phyloP scores from a whole-genome alignment of 2,888 invertebrate genomes.

The Hoplodrina ambigua region DNA sequence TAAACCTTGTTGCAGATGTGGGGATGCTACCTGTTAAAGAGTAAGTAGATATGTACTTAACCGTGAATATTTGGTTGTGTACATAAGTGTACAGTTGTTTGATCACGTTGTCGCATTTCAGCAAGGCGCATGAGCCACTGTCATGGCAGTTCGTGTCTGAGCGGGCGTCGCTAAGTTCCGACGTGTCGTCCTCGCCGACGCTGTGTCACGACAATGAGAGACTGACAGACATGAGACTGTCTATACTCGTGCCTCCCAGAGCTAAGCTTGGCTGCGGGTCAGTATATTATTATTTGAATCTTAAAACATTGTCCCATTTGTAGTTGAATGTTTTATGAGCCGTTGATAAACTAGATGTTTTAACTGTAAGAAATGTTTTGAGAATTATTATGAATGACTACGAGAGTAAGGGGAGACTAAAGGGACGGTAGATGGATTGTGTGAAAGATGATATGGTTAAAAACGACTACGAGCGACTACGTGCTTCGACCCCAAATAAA shows the following conservation, averaged over 20 bases:
- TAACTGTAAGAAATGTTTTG: conserved; percentile 25
- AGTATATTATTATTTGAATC: conserved; percentile 65
- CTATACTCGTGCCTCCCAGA: conserved; percentile 95
- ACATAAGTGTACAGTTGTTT: conserved; percentile 56
- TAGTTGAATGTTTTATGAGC: conserved; percentile 16
- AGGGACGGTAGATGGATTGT: conserved; percentile 7
- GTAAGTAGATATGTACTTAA: conserved; percentile 91
- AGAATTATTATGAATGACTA: not conserved
- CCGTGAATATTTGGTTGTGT: conserved; percentile 42
- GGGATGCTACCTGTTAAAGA: conserved; percentile 98
- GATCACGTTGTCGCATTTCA: conserved; percentile 73
- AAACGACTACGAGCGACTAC: not conserved
- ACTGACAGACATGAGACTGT: conserved; percentile 93
- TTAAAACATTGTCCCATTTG: conserved; percentile 16
- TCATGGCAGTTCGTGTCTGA: conserved; percentile 95
- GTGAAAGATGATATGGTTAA: conserved; percentile 7
- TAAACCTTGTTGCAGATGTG: conserved; percentile 93
- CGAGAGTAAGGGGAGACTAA: conserved; percentile 2
- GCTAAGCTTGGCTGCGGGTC: conserved; percentile 96
- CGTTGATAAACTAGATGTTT: conserved; percentile 8
- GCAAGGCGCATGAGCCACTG: conserved; percentile 93
- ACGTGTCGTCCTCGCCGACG: conserved; percentile 87
- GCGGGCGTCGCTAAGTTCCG: conserved; percentile 89
- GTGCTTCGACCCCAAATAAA: not conserved
- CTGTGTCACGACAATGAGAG: conserved; percentile 88